A percentile compares a stretch with the other conserved stretches of the same genome.
Evolutionary conservation across 2,113 vertebrate species (phyloP).

Genomic region (Struthio camelus): DNA sequence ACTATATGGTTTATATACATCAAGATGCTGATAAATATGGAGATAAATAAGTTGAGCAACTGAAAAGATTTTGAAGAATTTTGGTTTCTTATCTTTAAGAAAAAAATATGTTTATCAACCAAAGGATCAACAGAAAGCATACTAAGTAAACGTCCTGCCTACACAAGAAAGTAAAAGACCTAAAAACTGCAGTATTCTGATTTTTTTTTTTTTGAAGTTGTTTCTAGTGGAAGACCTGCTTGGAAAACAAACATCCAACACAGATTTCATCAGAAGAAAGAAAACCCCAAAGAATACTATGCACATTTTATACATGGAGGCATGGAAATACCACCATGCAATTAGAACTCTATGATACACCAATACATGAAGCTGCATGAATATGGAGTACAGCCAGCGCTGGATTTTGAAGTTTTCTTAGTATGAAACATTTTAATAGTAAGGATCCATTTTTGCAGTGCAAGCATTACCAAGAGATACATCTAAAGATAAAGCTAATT

Average conservation of each 20-base stretch:
- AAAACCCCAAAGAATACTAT: not conserved
- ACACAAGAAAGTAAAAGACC: not conserved
- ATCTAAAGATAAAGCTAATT: not conserved
- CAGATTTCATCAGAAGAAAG: not conserved
- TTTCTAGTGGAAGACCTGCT: not conserved
- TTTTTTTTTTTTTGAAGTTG: not conserved
- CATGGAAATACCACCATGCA: not conserved
- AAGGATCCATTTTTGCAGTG: not conserved
- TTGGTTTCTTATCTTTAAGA: not conserved
- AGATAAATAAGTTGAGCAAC: not conserved
- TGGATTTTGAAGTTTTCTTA: not conserved
- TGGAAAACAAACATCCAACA: not conserved
- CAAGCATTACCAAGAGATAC: not conserved
- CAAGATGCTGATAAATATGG: not conserved
- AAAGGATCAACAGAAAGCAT: not conserved
- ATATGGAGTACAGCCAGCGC: accelerated
- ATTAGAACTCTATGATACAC: not conserved
- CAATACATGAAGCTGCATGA: not conserved
- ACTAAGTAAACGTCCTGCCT: not conserved
- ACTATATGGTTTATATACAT: not conserved
- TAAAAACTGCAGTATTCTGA: not conserved
- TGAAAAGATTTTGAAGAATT: not conserved
- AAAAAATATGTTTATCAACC: accelerated
- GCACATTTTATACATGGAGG: not conserved
- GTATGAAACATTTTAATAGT: not conserved